These are phyloP conservation scores for Tiliqua scincoides DNA, from an alignment of 2,113 vertebrate species.

Conservation along the genomic window DNA sequence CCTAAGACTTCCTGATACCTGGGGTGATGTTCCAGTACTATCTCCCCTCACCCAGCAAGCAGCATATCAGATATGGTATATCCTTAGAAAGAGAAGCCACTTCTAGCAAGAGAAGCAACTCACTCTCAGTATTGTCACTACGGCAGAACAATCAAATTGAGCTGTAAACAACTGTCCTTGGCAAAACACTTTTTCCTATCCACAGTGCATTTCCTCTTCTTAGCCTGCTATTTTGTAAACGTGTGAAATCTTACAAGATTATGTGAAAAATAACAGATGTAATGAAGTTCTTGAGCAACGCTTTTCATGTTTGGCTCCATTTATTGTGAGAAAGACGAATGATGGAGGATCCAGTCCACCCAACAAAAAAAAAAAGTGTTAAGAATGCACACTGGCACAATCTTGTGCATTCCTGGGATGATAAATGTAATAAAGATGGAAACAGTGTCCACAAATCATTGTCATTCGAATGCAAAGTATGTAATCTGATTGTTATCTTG, in stretches of 20 bases:
- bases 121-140: background rate
- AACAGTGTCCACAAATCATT: slow-evolving; percentile 39
- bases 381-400: slow-evolving; percentile 46
- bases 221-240: slow-evolving; percentile 11
- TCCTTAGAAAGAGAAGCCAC: background rate
- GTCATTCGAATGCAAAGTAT: slow-evolving; percentile 30
- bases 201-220: background rate
- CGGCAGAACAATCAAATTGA: background rate
- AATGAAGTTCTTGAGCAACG: background rate
- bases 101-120: background rate
- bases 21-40: too few species aligned
- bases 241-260: slow-evolving; percentile 26
- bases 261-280: slow-evolving; percentile 31
- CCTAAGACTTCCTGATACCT: too few species aligned
- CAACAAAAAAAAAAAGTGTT: slow-evolving; percentile 15
- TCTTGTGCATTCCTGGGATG: slow-evolving; percentile 24
- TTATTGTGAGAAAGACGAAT: slow-evolving; percentile 32
- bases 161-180: background rate
- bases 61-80: too few species aligned
- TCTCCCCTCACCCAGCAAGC: too few species aligned
- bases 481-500: slow-evolving; percentile 40
- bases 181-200: background rate
- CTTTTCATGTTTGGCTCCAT: slow-evolving; percentile 36
- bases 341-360: slow-evolving; percentile 1
- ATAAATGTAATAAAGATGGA: slow-evolving; percentile 39